Evolutionary conservation across 2,888 invertebrate species (phyloP).

Genomic region (Cosmia trapezina): DNA sequence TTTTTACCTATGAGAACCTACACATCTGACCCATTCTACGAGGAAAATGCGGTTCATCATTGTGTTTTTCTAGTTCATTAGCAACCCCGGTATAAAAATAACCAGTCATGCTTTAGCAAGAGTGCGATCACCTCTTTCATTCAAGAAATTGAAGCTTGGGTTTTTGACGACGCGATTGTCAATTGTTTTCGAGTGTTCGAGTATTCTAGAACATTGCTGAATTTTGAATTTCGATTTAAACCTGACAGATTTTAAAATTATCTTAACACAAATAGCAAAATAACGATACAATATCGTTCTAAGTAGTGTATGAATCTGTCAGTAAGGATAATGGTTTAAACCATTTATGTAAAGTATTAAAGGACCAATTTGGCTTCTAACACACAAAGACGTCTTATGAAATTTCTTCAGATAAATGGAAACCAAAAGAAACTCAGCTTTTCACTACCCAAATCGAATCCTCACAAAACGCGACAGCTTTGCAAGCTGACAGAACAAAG

Average conservation of each 20-base stretch:
- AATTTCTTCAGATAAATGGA: conserved; percentile 1
- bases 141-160: neutral
- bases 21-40: conserved; percentile 35
- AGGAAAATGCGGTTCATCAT: conserved; percentile 11
- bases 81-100: conserved; percentile 4
- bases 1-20: conserved; percentile 24
- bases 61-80: conserved; percentile 22
- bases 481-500: conserved; percentile 55
- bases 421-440: conserved; percentile 6
- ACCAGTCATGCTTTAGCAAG: neutral
- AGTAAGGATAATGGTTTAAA: neutral
- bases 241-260: neutral
- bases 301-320: neutral
- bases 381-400: neutral
- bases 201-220: neutral
- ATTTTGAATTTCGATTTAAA: neutral
- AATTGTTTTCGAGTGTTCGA: neutral
- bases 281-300: neutral
- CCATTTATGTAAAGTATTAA: neutral
- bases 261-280: neutral
- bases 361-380: neutral
- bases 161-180: neutral
- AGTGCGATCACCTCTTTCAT: neutral
- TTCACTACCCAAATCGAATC: conserved; percentile 47
- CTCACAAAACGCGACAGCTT: conserved; percentile 39